phyloP scores from a whole-genome alignment of 1,140 invertebrate genomes.

The Brachionus rotundiformis region DNA sequence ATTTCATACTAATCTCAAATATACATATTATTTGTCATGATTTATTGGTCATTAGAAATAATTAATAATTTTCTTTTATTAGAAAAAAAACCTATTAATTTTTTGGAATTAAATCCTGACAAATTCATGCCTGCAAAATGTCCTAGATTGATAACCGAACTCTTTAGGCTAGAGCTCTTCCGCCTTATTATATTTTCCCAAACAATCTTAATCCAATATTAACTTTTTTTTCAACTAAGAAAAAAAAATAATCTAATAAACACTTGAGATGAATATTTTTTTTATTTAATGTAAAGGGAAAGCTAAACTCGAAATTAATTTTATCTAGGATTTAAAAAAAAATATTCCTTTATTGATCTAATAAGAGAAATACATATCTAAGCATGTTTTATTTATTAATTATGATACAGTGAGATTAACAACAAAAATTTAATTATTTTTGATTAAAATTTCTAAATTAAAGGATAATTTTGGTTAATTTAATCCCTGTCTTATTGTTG shows the following conservation, averaged over 20 bases:
- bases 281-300: too few relatives aligned
- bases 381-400: neutral
- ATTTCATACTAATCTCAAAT: constrained; percentile 1
- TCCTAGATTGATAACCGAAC: too few relatives aligned
- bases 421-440: neutral
- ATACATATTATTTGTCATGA: neutral
- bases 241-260: too few relatives aligned
- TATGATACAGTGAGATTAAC: neutral
- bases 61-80: neutral
- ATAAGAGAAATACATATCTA: neutral
- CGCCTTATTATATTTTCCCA: too few relatives aligned
- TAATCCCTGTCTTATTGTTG: too few relatives aligned
- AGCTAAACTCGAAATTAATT: neutral
- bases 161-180: too few relatives aligned
- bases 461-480: neutral
- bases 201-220: too few relatives aligned
- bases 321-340: neutral
- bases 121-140: too few relatives aligned
- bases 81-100: neutral
- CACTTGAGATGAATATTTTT: too few relatives aligned
- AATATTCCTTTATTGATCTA: neutral
- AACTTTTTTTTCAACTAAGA: too few relatives aligned
- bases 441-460: neutral
- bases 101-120: neutral
- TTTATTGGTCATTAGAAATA: neutral